A percentile compares a stretch with the other conserved stretches of the same genome.
Evolutionary conservation across 2,888 invertebrate genomes (phyloP).

Genomic region (Hyles lineata): DNA sequence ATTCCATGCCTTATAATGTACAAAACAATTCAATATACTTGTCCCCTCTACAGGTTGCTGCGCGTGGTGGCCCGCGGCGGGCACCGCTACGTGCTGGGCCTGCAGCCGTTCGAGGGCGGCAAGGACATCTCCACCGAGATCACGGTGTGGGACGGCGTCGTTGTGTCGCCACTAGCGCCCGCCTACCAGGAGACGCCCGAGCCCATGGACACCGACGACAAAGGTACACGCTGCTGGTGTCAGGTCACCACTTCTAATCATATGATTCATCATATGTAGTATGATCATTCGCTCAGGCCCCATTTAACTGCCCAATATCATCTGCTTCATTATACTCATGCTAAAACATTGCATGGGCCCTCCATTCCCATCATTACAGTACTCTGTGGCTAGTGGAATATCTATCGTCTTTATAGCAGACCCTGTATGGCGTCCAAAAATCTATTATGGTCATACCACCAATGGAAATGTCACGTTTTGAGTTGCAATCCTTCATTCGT

Average conservation of each 20-base stretch:
- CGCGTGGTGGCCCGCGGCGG: constrained; percentile 97
- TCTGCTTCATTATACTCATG: too few relatives aligned
- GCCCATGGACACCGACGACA: constrained; percentile 80
- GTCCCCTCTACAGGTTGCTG: constrained; percentile 80
- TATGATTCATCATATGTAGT: too few relatives aligned
- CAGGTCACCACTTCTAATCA: not conserved
- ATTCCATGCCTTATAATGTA: not conserved
- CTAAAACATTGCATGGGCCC: too few relatives aligned
- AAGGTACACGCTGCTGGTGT: constrained; percentile 53
- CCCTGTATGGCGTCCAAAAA: too few relatives aligned
- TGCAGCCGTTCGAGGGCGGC: constrained; percentile 81
- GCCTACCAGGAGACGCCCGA: constrained; percentile 94
- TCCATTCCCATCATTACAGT: too few relatives aligned
- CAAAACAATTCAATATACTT: not conserved
- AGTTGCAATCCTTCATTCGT: too few relatives aligned
- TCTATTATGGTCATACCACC: too few relatives aligned
- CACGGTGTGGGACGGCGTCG: constrained; percentile 98
- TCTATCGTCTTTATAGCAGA: too few relatives aligned
- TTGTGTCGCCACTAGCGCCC: constrained; percentile 96
- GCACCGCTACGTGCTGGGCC: constrained; percentile 94
- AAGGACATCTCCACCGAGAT: constrained; percentile 93
- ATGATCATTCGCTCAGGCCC: too few relatives aligned
- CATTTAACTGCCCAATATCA: too few relatives aligned
- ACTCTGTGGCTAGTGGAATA: too few relatives aligned
- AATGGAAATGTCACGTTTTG: too few relatives aligned